Conservation (phyloP, 2,113 vertebrate genomes). For the Centropus bengalensis region DNA sequence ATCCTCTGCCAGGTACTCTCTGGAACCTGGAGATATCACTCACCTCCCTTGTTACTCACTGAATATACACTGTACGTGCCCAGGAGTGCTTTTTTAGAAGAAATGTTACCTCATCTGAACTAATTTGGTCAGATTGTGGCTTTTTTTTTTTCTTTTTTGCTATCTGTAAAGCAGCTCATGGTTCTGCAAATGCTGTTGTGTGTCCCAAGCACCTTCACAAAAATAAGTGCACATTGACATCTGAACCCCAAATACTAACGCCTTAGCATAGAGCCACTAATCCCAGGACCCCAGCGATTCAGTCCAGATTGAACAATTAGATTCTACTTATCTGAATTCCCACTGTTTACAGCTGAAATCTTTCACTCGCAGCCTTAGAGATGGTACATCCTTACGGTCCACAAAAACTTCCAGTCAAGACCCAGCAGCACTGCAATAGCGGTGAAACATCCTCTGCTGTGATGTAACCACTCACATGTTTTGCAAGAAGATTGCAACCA, state of each 20-base stretch:
- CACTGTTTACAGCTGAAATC: background rate
- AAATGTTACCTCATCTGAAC: background rate
- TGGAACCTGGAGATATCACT: background rate
- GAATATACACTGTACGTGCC: background rate
- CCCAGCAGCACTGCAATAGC: background rate
- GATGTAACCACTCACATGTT: background rate
- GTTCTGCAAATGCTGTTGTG: background rate
- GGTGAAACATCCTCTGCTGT: background rate
- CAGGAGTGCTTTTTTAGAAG: background rate
- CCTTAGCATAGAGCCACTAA: background rate
- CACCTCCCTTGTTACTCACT: background rate
- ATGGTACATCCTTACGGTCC: background rate
- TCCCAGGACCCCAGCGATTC: background rate
- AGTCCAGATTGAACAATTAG: background rate
- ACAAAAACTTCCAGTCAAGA: background rate
- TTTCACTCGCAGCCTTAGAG: background rate
- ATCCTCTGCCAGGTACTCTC: background rate
- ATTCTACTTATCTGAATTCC: background rate
- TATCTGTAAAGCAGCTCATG: background rate
- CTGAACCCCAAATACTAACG: background rate
- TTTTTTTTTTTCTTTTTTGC: background rate
- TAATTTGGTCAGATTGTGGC: background rate
- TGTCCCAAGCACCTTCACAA: background rate
- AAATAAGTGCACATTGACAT: background rate
- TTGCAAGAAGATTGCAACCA: background rate